Base-by-base conservation (phyloP, 1,140 invertebrate genomes). In the Tetramorium alpestre region DNA sequence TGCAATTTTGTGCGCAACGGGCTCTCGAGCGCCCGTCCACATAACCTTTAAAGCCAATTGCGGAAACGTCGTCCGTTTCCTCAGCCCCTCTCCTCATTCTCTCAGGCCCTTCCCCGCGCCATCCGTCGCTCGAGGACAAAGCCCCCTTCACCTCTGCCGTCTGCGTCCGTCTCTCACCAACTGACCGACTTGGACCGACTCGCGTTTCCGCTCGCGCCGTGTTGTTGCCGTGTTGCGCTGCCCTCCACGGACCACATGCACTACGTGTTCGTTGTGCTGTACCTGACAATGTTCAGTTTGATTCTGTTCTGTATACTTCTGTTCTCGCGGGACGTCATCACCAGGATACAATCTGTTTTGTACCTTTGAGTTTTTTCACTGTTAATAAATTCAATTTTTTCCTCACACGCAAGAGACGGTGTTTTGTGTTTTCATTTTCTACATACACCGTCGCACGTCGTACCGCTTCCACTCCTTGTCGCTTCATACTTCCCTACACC, bases 361-460 rank as follows among this genome's bases (percentile, higher is more conserved):
- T 49, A 84, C 1, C 11, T 25, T 75, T 84, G 28, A 84, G 69
- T 75, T 84, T 44, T 16, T 54, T 10, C 51, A 6, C 51, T 54
- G 22, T 70, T 25, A 84, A 84, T 84, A 84, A 84, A 84, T 84
- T 84, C 33, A 0, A 16, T 81, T 70, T 13, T 41, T 22, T 8
- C 25, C 4, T 6, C n/a, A 64, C 65, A 82, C 38, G 78, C 78
- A 72, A 33, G 2, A 47, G 4, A 47, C 33, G 5, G 28, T 38
- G 28, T 62, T 60, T 84, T 84, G 80, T 84, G 69, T 84, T 84
- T 81, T 84, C 22, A 84, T 84, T 84, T 84, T 41, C 4, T 44
- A 38, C 33, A 65, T 18, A 22, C 64, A 18, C 38, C 0, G 3
- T 2, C 64, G 10, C 64, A 25, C n/a, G 1, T 11, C n/a, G 1